Evolutionary conservation across 1,140 invertebrate species (phyloP).

Genomic region (Lepidostoma basale): DNA sequence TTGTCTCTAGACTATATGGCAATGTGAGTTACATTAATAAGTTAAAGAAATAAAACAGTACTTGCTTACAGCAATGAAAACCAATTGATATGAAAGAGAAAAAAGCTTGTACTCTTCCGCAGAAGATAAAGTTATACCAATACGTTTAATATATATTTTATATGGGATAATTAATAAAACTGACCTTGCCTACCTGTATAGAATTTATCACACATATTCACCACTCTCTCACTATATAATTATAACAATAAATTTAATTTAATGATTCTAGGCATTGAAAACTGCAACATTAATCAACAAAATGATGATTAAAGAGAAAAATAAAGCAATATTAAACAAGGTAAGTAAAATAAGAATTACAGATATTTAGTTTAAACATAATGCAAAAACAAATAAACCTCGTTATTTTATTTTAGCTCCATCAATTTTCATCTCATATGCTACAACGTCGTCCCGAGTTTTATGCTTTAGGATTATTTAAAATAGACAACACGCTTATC

Average conservation of each 20-base stretch:
- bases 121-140: no score
- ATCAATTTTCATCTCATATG: slow-evolving; percentile 23
- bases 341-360: neutral
- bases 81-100: no score
- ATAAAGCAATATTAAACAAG: slow-evolving; percentile 9
- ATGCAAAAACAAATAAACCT: neutral
- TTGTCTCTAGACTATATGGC: no score
- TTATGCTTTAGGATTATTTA: slow-evolving; percentile 2
- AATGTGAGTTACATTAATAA: no score
- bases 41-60: no score
- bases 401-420: neutral
- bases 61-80: no score
- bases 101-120: no score
- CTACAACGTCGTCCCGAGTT: slow-evolving; percentile 4
- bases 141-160: no score
- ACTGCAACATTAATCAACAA: slow-evolving; percentile 8
- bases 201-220: neutral
- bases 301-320: slow-evolving; percentile 21
- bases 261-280: neutral
- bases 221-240: no score
- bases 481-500: slow-evolving; percentile 17
- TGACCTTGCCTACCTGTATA: no score
- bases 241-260: neutral
- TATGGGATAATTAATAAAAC: no score
- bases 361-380: neutral